These are phyloP conservation scores for Vipera ursinii DNA, from an alignment of 2,797 vertebrate genomes.

Conservation along the genomic window DNA sequence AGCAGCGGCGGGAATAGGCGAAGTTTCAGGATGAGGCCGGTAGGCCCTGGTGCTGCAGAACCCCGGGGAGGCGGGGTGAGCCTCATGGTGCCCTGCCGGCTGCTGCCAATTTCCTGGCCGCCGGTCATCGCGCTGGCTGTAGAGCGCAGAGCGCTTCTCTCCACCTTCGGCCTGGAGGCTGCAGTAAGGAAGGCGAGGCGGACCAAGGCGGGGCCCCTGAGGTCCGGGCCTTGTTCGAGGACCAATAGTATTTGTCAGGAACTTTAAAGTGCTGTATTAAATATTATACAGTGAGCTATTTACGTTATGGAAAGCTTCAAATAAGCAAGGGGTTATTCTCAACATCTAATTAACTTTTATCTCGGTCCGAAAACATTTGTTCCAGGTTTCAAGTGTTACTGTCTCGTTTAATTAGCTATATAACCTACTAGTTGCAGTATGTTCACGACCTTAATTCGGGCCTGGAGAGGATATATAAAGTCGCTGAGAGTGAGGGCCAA, in stretches of 20 bases:
- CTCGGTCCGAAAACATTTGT: not conserved
- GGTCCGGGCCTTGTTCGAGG: slow-evolving; percentile 4
- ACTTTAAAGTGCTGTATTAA: not conserved
- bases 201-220: not conserved
- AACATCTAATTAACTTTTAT: not conserved
- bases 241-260: not conserved
- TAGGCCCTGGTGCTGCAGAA: slow-evolving; percentile 10
- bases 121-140: not conserved
- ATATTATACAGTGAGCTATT: not conserved
- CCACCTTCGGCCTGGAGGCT: not conserved
- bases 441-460: not conserved
- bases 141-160: not conserved
- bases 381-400: not conserved
- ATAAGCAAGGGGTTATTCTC: not conserved
- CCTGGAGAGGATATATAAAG: not conserved
- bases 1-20: not conserved
- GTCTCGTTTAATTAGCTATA: not conserved
- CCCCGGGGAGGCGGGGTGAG: slow-evolving; percentile 7
- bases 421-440: not conserved
- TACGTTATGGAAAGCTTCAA: too few relatives aligned
- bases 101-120: not conserved
- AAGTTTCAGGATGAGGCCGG: slow-evolving; percentile 19
- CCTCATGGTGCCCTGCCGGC: not conserved
- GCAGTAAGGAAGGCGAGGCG: not conserved
- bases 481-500: not conserved